Evolutionary conservation across 2,113 vertebrate genomes (phyloP).

Genomic region (Campylomormyrus numenius): DNA sequence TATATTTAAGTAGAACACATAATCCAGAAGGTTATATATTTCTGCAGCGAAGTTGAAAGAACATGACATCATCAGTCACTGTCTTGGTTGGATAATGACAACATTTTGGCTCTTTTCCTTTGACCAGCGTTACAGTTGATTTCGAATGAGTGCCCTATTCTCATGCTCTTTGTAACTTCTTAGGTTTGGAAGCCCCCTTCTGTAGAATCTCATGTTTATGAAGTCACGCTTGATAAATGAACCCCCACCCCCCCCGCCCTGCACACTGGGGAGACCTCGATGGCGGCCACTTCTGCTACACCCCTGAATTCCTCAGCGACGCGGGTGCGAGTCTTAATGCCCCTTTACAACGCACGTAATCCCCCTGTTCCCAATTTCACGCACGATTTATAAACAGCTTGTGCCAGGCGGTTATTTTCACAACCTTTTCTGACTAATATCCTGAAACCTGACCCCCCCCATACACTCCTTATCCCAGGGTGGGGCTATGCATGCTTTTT

Average conservation of each 20-base stretch:
- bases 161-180: not conserved
- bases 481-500: not conserved
- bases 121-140: not conserved
- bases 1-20: conserved; percentile 7
- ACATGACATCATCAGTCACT: not conserved
- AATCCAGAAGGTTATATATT: not conserved
- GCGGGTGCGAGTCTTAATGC: conserved; percentile 41
- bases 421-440: conserved; percentile 57
- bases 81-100: not conserved
- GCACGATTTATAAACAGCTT: conserved; percentile 52
- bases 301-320: conserved; percentile 36
- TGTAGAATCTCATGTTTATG: conserved; percentile 1
- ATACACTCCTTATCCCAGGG: not conserved
- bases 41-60: not conserved
- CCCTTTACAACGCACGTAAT: conserved; percentile 62
- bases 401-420: conserved; percentile 59
- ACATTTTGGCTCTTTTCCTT: not conserved
- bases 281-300: conserved; percentile 15
- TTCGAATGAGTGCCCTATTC: not conserved
- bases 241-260: not conserved
- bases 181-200: not conserved
- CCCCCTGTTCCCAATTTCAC: conserved; percentile 66
- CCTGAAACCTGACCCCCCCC: conserved; percentile 50
- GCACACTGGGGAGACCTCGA: not conserved
- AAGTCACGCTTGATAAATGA: conserved; percentile 16